Conservation (phyloP, 2,888 invertebrate genomes). For the Autographa pulchrina region DNA sequence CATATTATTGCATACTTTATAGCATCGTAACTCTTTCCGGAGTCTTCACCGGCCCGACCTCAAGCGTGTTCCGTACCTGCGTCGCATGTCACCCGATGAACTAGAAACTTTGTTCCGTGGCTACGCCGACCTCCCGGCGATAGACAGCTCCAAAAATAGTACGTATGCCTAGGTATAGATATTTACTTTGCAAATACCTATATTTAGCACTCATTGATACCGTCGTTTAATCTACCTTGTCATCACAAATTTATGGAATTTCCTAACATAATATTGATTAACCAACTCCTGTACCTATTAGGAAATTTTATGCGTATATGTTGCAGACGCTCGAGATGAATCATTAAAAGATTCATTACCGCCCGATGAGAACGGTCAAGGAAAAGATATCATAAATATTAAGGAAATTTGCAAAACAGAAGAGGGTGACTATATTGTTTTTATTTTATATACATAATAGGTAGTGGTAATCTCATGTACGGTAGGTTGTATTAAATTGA, state of each 20-base stretch:
- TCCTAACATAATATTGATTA: too few relatives aligned
- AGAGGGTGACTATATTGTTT: constrained; percentile 40
- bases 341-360: constrained; percentile 35
- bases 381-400: constrained; percentile 34
- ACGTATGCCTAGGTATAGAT: constrained; percentile 5
- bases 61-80: constrained; percentile 83
- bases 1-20: not conserved
- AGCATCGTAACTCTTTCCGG: constrained; percentile 86
- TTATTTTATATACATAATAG: too few relatives aligned
- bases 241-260: too few relatives aligned
- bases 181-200: not conserved
- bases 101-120: constrained; percentile 81
- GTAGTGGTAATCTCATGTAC: too few relatives aligned
- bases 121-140: constrained; percentile 73
- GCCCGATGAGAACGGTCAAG: constrained; percentile 40
- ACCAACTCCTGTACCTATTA: too few relatives aligned
- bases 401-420: constrained; percentile 38
- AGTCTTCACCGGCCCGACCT: constrained; percentile 84
- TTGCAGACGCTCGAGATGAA: constrained; percentile 52
- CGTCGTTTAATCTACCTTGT: too few relatives aligned
- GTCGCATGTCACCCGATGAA: constrained; percentile 82
- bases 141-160: constrained; percentile 62
- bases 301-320: not conserved
- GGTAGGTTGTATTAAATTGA: too few relatives aligned
- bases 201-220: not conserved